Base-by-base conservation (phyloP, 2,797 vertebrate genomes). In the Menidia menidia region DNA sequence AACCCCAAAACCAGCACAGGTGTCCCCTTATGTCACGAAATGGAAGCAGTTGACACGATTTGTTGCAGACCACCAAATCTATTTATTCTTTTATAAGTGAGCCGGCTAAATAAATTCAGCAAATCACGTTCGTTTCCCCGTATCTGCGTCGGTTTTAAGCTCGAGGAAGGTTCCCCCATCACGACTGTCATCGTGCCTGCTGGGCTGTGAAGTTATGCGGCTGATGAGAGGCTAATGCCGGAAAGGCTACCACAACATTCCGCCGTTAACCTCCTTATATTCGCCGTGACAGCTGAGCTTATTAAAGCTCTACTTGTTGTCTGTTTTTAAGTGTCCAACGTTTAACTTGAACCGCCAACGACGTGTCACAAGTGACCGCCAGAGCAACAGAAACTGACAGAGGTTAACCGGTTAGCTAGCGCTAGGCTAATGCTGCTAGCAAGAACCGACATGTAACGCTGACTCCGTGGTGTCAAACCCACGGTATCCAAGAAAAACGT, bases 391-490 rank as follows among this genome's bases (percentile, higher is more conserved):
- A 61, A 66, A 71, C 31, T 73, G 65, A 60, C 65, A 42, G 44
- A 65, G 56, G 32, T 16, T 53, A 56, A 14, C 75, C 42, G 73
- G 86, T 65, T 80, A 76, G 53, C 69, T 69, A 63, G 62, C 80
- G 31, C 1, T 31, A n/a, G 61, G 84, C 84, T 84, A 81, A 58
- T 30, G 2, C 47, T 86, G 86, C 86, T 68, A 30, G 16, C 51
- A 56, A 16, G 63, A 25, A 2, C 62, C 52, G 25, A 65, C 56
- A 43, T 80, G 64, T 82, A 75, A 68, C 63, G 44, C 42, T 79
- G 25, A 42, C 33, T 55, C 4, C 18, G 63, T 35, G 18, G 41
- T 41, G 42, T 52, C 54, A 39, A 12, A 60, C 68, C 42, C 57
- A 0, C 0, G 25, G 18, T 35, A n/a, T 47, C 19, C 4, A 51